A percentile compares a stretch with the other conserved stretches of the same genome.
These are phyloP conservation scores for Homarus gammarus DNA, from an alignment of 2,888 invertebrate species.

Conservation along the genomic window DNA sequence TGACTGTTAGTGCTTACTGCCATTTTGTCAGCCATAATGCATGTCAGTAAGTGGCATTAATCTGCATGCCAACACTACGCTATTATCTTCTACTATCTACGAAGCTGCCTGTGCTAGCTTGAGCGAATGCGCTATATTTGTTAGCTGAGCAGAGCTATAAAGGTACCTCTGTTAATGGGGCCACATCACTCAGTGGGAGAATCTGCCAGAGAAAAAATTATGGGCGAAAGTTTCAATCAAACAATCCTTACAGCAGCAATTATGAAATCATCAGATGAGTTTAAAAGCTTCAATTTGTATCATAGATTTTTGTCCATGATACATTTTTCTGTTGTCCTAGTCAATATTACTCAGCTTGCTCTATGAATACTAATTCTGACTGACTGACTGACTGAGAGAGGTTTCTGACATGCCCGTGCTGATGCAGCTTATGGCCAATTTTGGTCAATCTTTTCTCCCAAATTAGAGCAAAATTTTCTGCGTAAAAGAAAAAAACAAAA, in stretches of 20 bases:
- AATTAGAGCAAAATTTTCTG: too few species aligned
- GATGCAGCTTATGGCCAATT: too few species aligned
- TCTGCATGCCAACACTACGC: neutral
- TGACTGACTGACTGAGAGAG: too few species aligned
- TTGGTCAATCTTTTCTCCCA: too few species aligned
- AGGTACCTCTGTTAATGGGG: neutral
- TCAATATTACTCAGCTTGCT: too few species aligned
- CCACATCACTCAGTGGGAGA: neutral
- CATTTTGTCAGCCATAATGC: slow-evolving; percentile 17
- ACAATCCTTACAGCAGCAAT: neutral
- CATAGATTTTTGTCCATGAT: too few species aligned
- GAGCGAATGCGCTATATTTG: slow-evolving; percentile 48
- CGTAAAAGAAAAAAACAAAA: too few species aligned
- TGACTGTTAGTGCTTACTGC: slow-evolving; percentile 38
- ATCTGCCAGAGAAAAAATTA: neutral
- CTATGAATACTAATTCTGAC: too few species aligned
- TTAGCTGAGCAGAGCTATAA: slow-evolving; percentile 25
- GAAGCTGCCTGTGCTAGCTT: slow-evolving; percentile 32
- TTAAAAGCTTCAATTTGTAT: too few species aligned
- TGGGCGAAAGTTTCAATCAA: neutral
- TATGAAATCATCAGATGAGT: neutral
- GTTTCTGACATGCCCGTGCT: too few species aligned
- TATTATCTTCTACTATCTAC: neutral
- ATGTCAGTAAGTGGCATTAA: slow-evolving; percentile 3
- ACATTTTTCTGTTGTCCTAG: too few species aligned